These are phyloP conservation scores for Rhynchomys soricoides DNA, from an alignment of 2,113 vertebrate species.

Conservation along the genomic window DNA sequence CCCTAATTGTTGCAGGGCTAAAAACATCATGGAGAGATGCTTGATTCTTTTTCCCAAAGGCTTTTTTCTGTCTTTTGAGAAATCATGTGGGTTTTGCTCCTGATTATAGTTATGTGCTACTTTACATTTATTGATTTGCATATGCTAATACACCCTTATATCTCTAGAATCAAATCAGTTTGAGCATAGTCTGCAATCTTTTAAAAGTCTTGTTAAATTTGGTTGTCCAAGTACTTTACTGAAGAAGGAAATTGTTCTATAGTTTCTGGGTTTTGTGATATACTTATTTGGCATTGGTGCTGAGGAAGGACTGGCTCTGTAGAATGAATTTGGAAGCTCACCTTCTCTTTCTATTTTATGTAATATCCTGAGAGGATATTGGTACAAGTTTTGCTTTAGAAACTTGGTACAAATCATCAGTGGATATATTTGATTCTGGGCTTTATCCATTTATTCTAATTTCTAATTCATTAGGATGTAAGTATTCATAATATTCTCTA, in stretches of 20 bases:
- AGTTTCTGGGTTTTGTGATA: background rate
- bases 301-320: background rate
- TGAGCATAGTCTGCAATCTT: background rate
- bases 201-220: background rate
- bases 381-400: background rate
- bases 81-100: background rate
- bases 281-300: background rate
- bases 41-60: background rate
- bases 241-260: background rate
- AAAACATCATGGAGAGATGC: too few relatives aligned
- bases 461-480: background rate
- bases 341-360: background rate
- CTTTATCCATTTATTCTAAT: background rate
- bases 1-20: background rate
- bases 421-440: background rate
- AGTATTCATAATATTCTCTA: background rate
- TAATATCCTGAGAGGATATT: background rate
- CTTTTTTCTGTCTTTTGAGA: background rate
- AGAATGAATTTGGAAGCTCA: background rate
- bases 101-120: background rate
- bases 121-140: background rate
- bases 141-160: background rate
- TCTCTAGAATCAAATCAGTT: background rate
- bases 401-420: background rate
- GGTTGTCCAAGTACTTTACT: background rate